phyloP scores from a whole-genome alignment of 2,113 vertebrate genomes.

The Pholis gunnellus region DNA sequence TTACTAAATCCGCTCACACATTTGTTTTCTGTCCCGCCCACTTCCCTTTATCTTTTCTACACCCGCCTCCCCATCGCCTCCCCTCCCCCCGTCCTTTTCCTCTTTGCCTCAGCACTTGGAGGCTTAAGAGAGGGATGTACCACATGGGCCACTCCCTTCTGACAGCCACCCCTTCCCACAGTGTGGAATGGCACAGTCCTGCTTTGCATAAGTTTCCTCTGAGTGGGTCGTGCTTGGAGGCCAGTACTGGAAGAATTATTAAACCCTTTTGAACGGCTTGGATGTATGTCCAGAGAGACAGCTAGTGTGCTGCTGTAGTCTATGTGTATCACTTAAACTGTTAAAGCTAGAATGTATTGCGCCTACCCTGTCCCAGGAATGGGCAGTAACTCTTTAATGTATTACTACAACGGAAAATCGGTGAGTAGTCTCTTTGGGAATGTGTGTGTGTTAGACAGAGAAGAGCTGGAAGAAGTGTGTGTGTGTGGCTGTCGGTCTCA shows the following conservation, averaged over 20 bases:
- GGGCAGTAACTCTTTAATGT: constrained; percentile 97
- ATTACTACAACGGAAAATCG: constrained; percentile 99
- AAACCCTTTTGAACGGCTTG: constrained; percentile 86
- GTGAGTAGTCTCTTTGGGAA: constrained; percentile 87
- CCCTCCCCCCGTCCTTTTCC: constrained; percentile 71
- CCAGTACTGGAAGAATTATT: constrained; percentile 89
- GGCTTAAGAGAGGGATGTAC: constrained; percentile 81
- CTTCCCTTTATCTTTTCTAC: constrained; percentile 76
- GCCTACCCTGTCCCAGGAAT: constrained; percentile 97
- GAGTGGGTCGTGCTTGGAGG: constrained; percentile 93
- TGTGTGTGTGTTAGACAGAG: constrained; percentile 66
- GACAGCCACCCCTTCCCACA: constrained; percentile 75
- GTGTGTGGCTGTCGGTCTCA: constrained; percentile 35
- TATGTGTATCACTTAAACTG: constrained; percentile 64
- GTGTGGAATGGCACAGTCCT: constrained; percentile 90
- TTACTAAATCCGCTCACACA: constrained; percentile 79
- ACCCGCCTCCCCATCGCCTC: constrained; percentile 62
- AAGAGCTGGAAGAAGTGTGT: constrained; percentile 53
- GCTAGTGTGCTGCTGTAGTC: constrained; percentile 75
- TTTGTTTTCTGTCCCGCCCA: constrained; percentile 82
- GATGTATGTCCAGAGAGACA: constrained; percentile 87
- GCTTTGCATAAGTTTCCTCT: constrained; percentile 97
- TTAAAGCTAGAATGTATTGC: constrained; percentile 91
- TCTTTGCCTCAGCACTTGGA: constrained; percentile 83
- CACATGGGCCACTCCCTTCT: constrained; percentile 79